Evolutionary conservation across 1,140 invertebrate genomes (phyloP).

Genomic region (Orius insidiosus): DNA sequence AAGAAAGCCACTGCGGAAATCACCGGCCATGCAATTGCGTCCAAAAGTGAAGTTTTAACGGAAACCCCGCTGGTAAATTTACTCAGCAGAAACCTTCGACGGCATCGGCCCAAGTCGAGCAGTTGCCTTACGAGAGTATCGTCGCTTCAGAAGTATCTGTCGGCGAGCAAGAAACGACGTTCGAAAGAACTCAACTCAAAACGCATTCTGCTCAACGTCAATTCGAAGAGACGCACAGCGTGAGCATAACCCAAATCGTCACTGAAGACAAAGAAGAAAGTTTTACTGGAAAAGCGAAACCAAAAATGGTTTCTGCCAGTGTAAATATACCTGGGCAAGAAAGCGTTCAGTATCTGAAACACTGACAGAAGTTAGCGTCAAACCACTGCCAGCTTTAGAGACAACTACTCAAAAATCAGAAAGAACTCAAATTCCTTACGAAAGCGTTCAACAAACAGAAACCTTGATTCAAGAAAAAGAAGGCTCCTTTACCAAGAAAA

Average conservation of each 20-base stretch:
- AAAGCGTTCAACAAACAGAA: conserved; percentile 21
- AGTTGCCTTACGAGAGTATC: conserved; percentile 28
- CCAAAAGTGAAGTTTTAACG: conserved; percentile 23
- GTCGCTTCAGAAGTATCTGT: conserved; percentile 25
- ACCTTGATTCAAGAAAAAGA: conserved; percentile 30
- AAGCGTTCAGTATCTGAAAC: conserved; percentile 21
- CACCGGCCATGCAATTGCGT: conserved; percentile 14
- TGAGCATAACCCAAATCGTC: conserved; percentile 29
- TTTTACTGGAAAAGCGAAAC: conserved; percentile 12
- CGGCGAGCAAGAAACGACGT: conserved; percentile 18
- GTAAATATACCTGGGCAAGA: conserved; percentile 23
- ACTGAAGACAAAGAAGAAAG: conserved; percentile 28
- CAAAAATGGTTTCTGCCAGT: conserved; percentile 19
- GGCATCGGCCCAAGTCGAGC: conserved; percentile 14
- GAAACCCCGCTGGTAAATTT: conserved; percentile 11
- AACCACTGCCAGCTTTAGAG: conserved; percentile 19
- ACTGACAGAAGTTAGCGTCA: conserved; percentile 19
- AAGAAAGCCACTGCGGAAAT: conserved; percentile 16
- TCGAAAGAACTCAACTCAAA: conserved; percentile 20
- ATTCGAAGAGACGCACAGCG: conserved; percentile 30
- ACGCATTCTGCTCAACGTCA: conserved; percentile 26
- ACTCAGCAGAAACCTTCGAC: conserved; percentile 3
- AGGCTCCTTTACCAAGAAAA: conserved; percentile 26
- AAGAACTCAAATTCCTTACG: conserved; percentile 21
- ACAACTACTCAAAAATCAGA: conserved; percentile 17